Base-by-base conservation (phyloP, 92 coral and sea anemone species). In the Desmophyllum pertusum region DNA sequence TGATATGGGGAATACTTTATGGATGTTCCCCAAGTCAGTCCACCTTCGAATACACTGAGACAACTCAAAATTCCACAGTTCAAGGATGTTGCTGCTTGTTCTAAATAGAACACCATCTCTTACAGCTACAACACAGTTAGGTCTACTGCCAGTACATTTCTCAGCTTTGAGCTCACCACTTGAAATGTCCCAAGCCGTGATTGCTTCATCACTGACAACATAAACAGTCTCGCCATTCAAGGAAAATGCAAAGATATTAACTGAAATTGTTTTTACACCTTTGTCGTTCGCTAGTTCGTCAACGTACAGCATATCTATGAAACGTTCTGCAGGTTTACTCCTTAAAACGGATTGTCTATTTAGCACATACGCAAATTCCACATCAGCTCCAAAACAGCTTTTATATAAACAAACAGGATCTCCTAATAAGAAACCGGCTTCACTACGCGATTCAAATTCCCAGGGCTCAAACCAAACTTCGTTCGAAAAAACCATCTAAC, bases 141-240 rank as follows among this genome's bases (percentile, higher is more conserved):
- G 7, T 25, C 0, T 2, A 40, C 19, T 2, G 41, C 3, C 33
- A 41, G 5, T 10, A 1, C 18, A 25, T 25, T 14, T 17, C 13
- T 13, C 15, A 29, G n/a, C 59, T 4, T 29, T 23, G 8, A 33
- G 11, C 41, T 0, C 13, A 5, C 33, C 70, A 65, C 40, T 65
- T 30, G n/a, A 65, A 1, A 35, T 4, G 40, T 65, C 70, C 70
- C 70, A 65, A 35, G 19, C 15, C 0, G 0, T 3, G 29, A 0
- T 3, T 65, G 37, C 25, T 29, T 5, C n/a, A 45, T 45, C 14
- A 35, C 5, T 27, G 42, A 18, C 10, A 17, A 74, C 57, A 35
- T 75, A 75, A 33, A 78, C 9, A 62, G 42, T 63, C 29, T 63
- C 61, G 25, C 83, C 83, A 63, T 29, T 78, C 4, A 40, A 7